Base-by-base conservation (phyloP, 2,113 vertebrate species). In the Lasiurus cinereus region DNA sequence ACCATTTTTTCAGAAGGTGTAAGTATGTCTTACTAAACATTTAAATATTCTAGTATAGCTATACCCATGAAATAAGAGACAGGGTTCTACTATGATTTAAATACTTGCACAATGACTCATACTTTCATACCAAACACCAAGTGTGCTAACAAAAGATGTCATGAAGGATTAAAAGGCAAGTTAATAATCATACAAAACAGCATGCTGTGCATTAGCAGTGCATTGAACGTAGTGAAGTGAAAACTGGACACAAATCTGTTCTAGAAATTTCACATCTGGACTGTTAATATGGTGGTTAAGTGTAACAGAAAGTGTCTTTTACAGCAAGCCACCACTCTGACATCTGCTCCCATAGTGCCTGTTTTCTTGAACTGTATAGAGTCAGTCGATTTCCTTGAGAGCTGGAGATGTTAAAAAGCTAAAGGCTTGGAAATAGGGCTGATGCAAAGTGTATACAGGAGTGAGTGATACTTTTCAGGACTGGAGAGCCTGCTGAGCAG, bases 391-490 rank as follows among this genome's bases (percentile, higher is more conserved):
- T 97, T 97, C 50, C 96, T 97, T 54, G 97, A 98, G 72, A 98
- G 97, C 52, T 94, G 94, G 16, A 89, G 88, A 96, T 96, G 96
- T 13, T 52, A 94, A 62, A 97, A 92, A 83, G 97, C 72, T 10
- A 96, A 82, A 93, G 97, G 96, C 88, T 98, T 98, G 97, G 96
- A 24, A 21, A 98, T 90, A 83, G 98, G 98, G 0, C 93, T 97
- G 97, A 99, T 98, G 96, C 99, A 98, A 91, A 99, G 98, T 31
- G 98, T 98, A 76, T 98, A 98, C 98, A 99, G 93, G 56, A 99
- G 98, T 0, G 97, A 97, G 82, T 64, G 95, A 94, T 88, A 98
- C 27, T 62, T 96, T 62, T 95, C 98, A 80, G 96, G 97, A 91
- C 98, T 93, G 1, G 96, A 96, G 80, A 98, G 97, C 93, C 98